Percentiles rank a stretch among this genome's conserved stretches.
phyloP scores from a whole-genome alignment of 2,113 vertebrate species.

The Ahaetulla prasina region DNA sequence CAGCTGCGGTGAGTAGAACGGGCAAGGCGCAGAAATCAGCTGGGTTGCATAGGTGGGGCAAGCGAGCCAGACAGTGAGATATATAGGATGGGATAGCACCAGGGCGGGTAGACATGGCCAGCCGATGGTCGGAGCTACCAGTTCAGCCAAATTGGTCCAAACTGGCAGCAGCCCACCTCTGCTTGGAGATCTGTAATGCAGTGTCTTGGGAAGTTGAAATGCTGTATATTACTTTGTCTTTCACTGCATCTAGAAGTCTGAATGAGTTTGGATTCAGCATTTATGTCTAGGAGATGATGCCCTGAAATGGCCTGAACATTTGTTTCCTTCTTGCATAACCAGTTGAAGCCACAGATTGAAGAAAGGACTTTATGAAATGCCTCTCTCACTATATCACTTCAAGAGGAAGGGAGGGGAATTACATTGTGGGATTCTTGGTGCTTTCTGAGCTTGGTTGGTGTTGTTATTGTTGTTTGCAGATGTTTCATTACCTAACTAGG shows the following conservation, averaged over 20 bases:
- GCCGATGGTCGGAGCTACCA: too few species aligned
- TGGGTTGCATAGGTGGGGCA: too few species aligned
- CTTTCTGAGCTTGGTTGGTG: background rate
- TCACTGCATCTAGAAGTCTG: background rate
- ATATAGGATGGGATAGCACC: too few species aligned
- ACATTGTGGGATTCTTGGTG: background rate
- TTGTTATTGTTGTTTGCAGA: background rate
- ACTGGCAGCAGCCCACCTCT: too few species aligned
- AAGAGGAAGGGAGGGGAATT: background rate
- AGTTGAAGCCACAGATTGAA: background rate
- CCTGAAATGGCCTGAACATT: background rate
- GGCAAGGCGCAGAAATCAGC: too few species aligned
- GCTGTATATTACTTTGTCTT: background rate
- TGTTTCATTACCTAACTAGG: background rate
- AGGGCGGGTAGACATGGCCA: too few species aligned
- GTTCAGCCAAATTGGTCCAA: too few species aligned
- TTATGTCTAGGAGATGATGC: background rate
- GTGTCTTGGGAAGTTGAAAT: background rate
- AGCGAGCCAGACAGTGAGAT: too few species aligned
- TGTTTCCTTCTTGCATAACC: background rate
- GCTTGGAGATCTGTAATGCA: background rate
- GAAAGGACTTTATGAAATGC: background rate
- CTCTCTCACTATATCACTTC: background rate
- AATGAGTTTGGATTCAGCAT: background rate
- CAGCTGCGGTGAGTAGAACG: too few species aligned